Base-by-base conservation (phyloP, 2,888 invertebrate species). In the Catocala sponsa region DNA sequence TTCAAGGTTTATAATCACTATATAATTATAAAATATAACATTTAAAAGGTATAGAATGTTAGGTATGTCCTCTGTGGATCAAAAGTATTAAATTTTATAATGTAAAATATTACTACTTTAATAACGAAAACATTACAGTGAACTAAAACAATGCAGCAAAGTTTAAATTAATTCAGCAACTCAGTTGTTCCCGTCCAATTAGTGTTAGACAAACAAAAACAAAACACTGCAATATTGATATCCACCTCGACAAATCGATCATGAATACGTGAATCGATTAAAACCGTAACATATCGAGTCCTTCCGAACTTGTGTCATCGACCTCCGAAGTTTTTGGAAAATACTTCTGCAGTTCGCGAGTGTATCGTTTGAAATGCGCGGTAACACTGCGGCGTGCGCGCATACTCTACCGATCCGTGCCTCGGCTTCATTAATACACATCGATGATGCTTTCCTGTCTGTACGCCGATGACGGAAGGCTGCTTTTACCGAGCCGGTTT, bases 401-500 rank as follows among this genome's bases (percentile, higher is more conserved):
- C 87, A 85, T 79, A 77, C 80, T 77, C 75, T 67, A 69, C 73
- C 80, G 81, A 79, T 83, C 87, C 91, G 89, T 91, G 92, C 81
- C 82, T 81, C 81, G 78, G 81, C 86, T 90, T 91, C 91, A 92
- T 93, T 93, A 93, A 89, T 90, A 91, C 89, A 85, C 88, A 88
- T 86, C 88, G 87, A 83, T 85, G 88, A 88, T 92, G 88, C 91
- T 92, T 93, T 91, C 92, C 92, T 92, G 91, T 87, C 84, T 80
- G 78, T 80, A 82, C 80, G 75, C 70, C 83, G 79, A 89, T 90
- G 92, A 91, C 92, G 92, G 92, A 93, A 94, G 91, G 88, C 87
- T 87, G 89, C 90, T 91, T 94, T 91, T 91, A 91, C 91, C 80
- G 70, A 87, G 88, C 85, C 89, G 87, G 91, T 91, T 94, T 94